Evolutionary conservation across 2,888 invertebrate genomes (phyloP), one percentile per base, ranked within the genome.

Genomic region (Lasioglossum malachurum): DNA sequence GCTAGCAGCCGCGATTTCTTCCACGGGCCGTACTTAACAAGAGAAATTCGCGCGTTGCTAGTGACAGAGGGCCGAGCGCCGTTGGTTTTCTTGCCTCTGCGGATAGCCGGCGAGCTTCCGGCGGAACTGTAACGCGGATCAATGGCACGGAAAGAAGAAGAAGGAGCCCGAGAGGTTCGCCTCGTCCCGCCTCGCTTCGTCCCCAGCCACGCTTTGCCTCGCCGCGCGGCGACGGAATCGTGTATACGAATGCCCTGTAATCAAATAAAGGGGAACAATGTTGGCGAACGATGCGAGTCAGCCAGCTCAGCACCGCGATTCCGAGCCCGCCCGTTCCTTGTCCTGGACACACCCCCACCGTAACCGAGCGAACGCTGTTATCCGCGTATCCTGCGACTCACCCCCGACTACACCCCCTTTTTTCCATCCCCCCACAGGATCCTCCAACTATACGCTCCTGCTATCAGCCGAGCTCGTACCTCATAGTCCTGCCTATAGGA

Each of bases 321-420:
- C 90, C 92, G 93, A 94, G 91, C 94, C 95, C 95, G 95, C 95
- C 95, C 94, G 95, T 95, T 95, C 94, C 95, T 95, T 95, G 95
- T 95, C 93, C 93, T 92, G 93, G 95, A 95, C 95, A 95, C 95
- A 95, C 95, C 95, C 94, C 94, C 92, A 89, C 95, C 95, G 94
- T 95, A 95, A 94, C 94, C 94, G 90, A 84, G 87, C 88, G 91
- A 91, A 87, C 92, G 89, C 90, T 90, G 92, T 91, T 93, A 92
- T 90, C 91, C 91, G 87, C 90, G 87, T 91, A 89, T 89, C 84
- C 90, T 87, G 87, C 87, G 86, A 89, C 83, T 91, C 91, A 82
- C 91, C 89, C 91, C 83, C 31, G 53, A n/a, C 53, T 64, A 75
- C 87, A 75, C 86, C 87, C 83, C 82, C 86, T 83, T 91, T 91